Conservation (phyloP, 2,888 invertebrate genomes). For the Anticlea derivata region DNA sequence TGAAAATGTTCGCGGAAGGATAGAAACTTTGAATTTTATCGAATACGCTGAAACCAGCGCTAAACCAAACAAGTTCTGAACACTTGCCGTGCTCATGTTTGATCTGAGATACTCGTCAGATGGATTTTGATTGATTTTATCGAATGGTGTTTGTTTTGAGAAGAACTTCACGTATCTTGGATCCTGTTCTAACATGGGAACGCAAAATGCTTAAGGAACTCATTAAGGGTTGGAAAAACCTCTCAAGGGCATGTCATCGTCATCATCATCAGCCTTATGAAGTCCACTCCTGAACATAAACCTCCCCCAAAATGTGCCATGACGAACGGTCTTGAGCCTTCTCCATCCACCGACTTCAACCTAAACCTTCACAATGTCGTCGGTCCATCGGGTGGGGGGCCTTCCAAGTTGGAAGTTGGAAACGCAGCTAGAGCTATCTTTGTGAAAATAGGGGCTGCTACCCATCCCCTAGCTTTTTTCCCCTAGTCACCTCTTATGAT, state of each 20-base stretch:
- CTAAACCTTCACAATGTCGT: too few relatives aligned
- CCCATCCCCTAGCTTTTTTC: too few relatives aligned
- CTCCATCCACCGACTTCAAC: too few relatives aligned
- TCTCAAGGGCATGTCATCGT: not conserved
- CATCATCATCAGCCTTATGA: too few relatives aligned
- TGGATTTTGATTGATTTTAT: slow-evolving; percentile 73
- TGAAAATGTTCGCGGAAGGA: slow-evolving; percentile 58
- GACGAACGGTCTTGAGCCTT: too few relatives aligned
- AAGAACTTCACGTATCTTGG: slow-evolving; percentile 35
- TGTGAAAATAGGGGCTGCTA: too few relatives aligned
- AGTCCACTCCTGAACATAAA: too few relatives aligned
- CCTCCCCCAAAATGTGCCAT: too few relatives aligned
- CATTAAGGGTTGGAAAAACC: slow-evolving; percentile 6
- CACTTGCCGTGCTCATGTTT: slow-evolving; percentile 62
- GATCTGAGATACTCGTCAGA: slow-evolving; percentile 63
- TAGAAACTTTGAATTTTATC: slow-evolving; percentile 69
- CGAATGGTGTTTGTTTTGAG: slow-evolving; percentile 57
- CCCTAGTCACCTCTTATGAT: too few relatives aligned
- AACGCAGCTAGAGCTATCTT: too few relatives aligned
- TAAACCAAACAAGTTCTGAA: slow-evolving; percentile 66
- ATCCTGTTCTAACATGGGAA: slow-evolving; percentile 1
- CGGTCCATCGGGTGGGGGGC: too few relatives aligned
- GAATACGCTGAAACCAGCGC: slow-evolving; percentile 64
- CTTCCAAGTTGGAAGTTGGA: too few relatives aligned
- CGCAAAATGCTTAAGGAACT: slow-evolving; percentile 10